Evolutionary conservation across 92 coral and sea anemone species (phyloP), one percentile per base, ranked within the genome.

Genomic region (Heteractis magnifica): DNA sequence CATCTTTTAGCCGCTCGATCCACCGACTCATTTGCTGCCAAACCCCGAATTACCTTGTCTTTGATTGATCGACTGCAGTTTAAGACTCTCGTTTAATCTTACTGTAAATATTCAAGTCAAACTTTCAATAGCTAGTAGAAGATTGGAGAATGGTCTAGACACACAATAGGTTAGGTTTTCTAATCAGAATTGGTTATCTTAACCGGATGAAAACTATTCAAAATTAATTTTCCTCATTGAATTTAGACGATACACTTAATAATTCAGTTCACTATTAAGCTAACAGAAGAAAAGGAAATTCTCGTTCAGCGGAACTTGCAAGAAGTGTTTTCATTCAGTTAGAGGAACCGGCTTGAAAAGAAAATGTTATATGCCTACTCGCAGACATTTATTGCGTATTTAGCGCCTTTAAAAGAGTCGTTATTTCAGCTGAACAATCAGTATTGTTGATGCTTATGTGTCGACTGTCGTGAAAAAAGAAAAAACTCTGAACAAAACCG

Each of bases 31-130:
- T 58, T 58, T 56, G 12, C 10, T 65, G 81, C 15, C 81, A 55
- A 77, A 77, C 41, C 4, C 23, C 50, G 12, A 49, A 72, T 8
- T 14, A 44, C 13, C 52, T 55, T 48, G 1, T 15, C 10, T 13
- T 34, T 80, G 83, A 65, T 80, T 64, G 48, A 64, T 80, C 10
- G 72, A 64, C 75, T 58, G 19, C 70, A 62, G 70, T 79, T 64
- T 64, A 3, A 65, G n/a, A 13, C 55, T 65, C 49, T 44, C 71
- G 14, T 79, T 79, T 79, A 79, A 60, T 56, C 82, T 79, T 11
- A 56, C 9, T 56, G 82, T 60, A 79, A 79, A 79, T 79, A 60
- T 34, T 62, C 70, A 18, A 62, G 18, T 62, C 70, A 62, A 62
- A 62, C 26, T 62, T 12, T 18, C 20, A 62, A 62, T 18, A 62